These are phyloP conservation scores for Spondyliosoma cantharus DNA, from an alignment of 2,797 vertebrate species.

Conservation along the genomic window DNA sequence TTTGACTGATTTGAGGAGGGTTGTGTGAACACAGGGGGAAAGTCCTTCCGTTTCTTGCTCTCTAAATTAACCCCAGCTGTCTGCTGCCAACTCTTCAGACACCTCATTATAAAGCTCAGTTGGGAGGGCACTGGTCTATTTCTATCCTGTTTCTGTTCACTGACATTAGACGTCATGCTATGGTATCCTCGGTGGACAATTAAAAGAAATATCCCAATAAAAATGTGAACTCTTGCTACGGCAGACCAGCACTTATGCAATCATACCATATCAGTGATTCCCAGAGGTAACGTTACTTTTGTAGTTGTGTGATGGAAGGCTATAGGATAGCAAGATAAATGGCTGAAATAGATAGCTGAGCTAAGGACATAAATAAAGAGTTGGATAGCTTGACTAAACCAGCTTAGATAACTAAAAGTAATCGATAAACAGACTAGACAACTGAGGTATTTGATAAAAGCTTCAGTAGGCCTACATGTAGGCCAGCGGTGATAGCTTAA, in stretches of 20 bases:
- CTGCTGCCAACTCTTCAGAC: slow-evolving; percentile 70
- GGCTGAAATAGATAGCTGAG: no score
- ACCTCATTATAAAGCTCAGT: slow-evolving; percentile 74
- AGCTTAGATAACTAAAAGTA: no score
- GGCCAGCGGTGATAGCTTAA: no score
- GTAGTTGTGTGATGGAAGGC: neutral
- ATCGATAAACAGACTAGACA: no score
- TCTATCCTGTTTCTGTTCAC: slow-evolving; percentile 37
- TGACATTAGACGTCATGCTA: slow-evolving; percentile 34
- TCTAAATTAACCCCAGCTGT: slow-evolving; percentile 63
- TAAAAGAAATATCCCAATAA: slow-evolving; percentile 1
- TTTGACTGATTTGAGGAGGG: slow-evolving; percentile 49
- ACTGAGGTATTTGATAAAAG: no score
- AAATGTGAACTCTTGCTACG: neutral
- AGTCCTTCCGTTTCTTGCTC: slow-evolving; percentile 65
- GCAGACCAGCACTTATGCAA: neutral
- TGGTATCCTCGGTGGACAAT: slow-evolving; percentile 13
- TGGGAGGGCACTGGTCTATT: slow-evolving; percentile 62
- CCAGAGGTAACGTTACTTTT: no score
- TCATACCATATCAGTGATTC: neutral
- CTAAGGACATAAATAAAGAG: no score
- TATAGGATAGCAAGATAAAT: no score
- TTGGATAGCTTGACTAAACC: no score
- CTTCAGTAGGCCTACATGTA: no score
- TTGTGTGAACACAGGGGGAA: slow-evolving; percentile 59